Base-by-base conservation (phyloP, 2,113 vertebrate species). In the Cavia aperea region DNA sequence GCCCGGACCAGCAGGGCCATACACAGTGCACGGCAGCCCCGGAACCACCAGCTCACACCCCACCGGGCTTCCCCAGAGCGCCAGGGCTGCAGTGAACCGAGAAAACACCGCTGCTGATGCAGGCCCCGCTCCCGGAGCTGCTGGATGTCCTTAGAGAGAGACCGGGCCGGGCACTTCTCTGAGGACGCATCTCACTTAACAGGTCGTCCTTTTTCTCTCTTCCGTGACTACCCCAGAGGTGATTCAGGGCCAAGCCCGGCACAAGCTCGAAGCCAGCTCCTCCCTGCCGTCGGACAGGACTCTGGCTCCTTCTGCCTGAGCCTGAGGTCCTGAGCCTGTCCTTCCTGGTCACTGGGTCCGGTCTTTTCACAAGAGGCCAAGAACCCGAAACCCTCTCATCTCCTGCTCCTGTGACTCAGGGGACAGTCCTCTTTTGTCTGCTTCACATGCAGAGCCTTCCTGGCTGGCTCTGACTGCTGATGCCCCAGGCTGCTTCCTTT, bases 241-340 rank as follows among this genome's bases (percentile, higher is more conserved):
- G 39, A 39, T 7, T 31, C 63, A 31, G 54, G 60, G 39, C 7
- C 4, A 60, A 62, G 29, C 13, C 56, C 19, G 2, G 6, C 16
- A 39, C 13, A 46, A 49, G 51, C 9, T 68, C 36, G 24, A 33
- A 49, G 54, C 54, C 26, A 24, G 36, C 2, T 51, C 12, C 19
- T 36, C 51, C 66, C 11, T 2, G 6, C 18, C 23, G 29, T 0
- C 54, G 33, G 8, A 1, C 2, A 5, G 21, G 62, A n/a, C 60
- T 6, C 68, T n/a, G 3, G 58, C 33, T 81, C 68, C 56, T 15
- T 43, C 33, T 3, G 46, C 24, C 65, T 33, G 49, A 49, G 8
- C 15, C 77, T 66, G 33, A 10, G 13, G 16, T 16, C 43, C 88
- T 4, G 29, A 36, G 36, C 73, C 89, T 31, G 7, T 8, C 58